These are phyloP conservation scores for Coelopa frigida DNA, from an alignment of 1,140 invertebrate species.

Conservation along the genomic window DNA sequence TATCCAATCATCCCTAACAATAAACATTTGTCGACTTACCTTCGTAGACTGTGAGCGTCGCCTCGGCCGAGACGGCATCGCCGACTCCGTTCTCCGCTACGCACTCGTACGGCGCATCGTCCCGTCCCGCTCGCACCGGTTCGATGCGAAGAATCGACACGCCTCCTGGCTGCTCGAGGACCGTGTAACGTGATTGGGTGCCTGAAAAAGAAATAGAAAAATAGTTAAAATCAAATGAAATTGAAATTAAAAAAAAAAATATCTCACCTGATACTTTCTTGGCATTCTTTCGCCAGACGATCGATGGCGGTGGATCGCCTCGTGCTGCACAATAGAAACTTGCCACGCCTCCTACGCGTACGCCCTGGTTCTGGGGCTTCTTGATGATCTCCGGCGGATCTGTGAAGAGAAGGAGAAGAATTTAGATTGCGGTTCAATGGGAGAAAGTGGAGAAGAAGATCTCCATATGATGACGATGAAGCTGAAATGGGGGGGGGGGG, in stretches of 20 bases:
- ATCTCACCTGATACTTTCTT: slow-evolving; percentile 71
- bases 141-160: slow-evolving; percentile 87
- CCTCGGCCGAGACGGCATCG: slow-evolving; percentile 83
- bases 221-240: not conserved
- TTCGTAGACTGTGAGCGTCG: slow-evolving; percentile 80
- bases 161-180: slow-evolving; percentile 49
- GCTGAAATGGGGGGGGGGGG: too few relatives aligned
- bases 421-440: too few relatives aligned
- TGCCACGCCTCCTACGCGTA: slow-evolving; percentile 82
- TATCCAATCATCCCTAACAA: too few relatives aligned
- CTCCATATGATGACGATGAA: too few relatives aligned
- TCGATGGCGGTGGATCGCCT: slow-evolving; percentile 79
- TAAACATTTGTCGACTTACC: slow-evolving; percentile 52
- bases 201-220: slow-evolving; percentile 37
- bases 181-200: slow-evolving; percentile 63
- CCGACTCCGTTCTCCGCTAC: slow-evolving; percentile 94
- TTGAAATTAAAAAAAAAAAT: not conserved
- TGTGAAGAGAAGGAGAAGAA: slow-evolving; percentile 46
- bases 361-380: slow-evolving; percentile 77
- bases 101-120: slow-evolving; percentile 90
- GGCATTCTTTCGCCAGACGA: slow-evolving; percentile 86
- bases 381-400: slow-evolving; percentile 87
- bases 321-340: slow-evolving; percentile 91
- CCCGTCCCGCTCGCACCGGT: slow-evolving; percentile 70
- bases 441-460: too few relatives aligned